These are phyloP conservation scores for Caenorhabditis panamensis DNA, from an alignment of 2,888 invertebrate genomes.

Conservation along the genomic window DNA sequence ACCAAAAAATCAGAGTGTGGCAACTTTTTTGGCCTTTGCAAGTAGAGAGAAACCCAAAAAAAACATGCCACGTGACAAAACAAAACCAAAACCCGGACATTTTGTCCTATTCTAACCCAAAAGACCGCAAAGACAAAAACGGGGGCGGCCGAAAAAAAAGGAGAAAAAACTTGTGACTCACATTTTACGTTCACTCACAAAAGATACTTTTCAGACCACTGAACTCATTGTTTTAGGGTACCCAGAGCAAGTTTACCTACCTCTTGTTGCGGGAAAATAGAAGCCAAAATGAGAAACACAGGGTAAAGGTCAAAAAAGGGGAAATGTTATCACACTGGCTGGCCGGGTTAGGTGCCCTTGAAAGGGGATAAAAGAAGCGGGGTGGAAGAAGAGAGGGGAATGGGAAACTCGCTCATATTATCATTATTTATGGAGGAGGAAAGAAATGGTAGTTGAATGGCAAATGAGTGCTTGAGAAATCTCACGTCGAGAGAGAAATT, in stretches of 20 bases:
- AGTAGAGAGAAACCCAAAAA: background rate
- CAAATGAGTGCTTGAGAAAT: slow-evolving; percentile 18
- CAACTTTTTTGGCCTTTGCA: too few relatives aligned
- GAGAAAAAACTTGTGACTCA: slow-evolving; percentile 14
- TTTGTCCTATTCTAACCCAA: too few relatives aligned
- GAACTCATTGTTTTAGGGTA: slow-evolving; percentile 55
- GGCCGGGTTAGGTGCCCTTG: slow-evolving; percentile 44
- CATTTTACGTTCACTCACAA: slow-evolving; percentile 25
- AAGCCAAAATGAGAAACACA: background rate
- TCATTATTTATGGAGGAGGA: slow-evolving; percentile 48
- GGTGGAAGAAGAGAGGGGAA: too few relatives aligned
- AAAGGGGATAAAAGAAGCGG: slow-evolving; percentile 37
- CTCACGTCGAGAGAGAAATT: slow-evolving; percentile 19
- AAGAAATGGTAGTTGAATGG: background rate
- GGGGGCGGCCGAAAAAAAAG: slow-evolving; percentile 9
- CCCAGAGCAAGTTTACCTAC: slow-evolving; percentile 20
- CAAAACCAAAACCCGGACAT: too few relatives aligned
- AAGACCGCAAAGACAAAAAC: too few relatives aligned
- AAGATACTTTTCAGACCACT: slow-evolving; percentile 39
- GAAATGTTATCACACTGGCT: slow-evolving; percentile 33
- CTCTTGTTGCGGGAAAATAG: slow-evolving; percentile 1
- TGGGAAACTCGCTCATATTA: slow-evolving; percentile 55
- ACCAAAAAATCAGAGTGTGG: too few relatives aligned
- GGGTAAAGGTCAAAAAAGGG: background rate
- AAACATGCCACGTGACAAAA: too few relatives aligned